Evolutionary conservation across 1,140 invertebrate species (phyloP).

Genomic region (Ylistrum balloti): DNA sequence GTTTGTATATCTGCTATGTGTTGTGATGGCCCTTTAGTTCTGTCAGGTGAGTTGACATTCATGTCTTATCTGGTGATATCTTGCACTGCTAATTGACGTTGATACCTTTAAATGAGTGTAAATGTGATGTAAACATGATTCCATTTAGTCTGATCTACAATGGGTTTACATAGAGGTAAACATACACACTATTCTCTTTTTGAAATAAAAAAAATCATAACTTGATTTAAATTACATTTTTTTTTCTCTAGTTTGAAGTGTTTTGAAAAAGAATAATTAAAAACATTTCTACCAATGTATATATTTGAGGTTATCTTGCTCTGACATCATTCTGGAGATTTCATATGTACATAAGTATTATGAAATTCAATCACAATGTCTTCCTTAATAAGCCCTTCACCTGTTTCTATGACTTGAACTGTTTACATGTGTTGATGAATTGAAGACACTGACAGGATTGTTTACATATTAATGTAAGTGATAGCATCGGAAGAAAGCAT

Average conservation of each 20-base stretch:
- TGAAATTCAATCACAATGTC: too few species aligned
- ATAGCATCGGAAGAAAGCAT: not conserved
- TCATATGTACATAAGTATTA: not conserved
- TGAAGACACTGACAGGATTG: not conserved
- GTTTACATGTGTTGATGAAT: not conserved
- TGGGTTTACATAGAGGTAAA: not conserved
- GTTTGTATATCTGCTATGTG: not conserved
- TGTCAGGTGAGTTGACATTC: conserved; percentile 33
- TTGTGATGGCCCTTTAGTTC: not conserved
- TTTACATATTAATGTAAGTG: not conserved
- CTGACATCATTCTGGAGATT: not conserved
- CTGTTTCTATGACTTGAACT: not conserved
- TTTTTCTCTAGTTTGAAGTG: not conserved
- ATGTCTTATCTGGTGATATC: conserved; percentile 7
- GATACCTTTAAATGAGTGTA: not conserved
- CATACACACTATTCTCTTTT: not conserved
- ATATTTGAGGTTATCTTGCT: not conserved
- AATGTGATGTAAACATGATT: not conserved
- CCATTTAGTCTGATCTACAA: not conserved
- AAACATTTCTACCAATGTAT: not conserved
- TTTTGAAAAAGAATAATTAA: not conserved
- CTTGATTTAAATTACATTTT: not conserved
- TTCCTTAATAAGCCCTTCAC: not conserved
- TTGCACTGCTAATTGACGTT: conserved; percentile 5
- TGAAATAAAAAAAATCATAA: not conserved